Conservation (phyloP, 2,888 invertebrate genomes). For the Epirrhoe alternata region DNA sequence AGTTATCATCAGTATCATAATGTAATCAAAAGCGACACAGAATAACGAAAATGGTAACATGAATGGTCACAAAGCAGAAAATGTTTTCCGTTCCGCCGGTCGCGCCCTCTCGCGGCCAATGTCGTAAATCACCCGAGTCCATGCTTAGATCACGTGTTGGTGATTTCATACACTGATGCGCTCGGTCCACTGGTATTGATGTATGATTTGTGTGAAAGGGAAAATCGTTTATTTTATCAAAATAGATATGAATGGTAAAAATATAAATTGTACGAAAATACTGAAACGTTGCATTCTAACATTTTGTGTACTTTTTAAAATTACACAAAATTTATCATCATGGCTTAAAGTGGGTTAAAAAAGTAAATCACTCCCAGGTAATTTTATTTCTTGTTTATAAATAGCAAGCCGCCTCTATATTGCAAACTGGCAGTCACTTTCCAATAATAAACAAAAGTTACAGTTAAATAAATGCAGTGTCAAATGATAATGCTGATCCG, state of each 20-base stretch:
- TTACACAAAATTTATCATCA: no score
- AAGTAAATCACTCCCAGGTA: no score
- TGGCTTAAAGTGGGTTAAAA: no score
- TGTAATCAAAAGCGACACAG: neutral
- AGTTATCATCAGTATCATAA: no score
- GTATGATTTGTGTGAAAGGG: constrained; percentile 14
- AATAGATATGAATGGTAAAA: neutral
- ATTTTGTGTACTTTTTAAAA: no score
- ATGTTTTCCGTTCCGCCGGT: constrained; percentile 24
- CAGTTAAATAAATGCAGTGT: constrained; percentile 83
- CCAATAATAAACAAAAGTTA: constrained; percentile 39
- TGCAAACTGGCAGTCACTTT: constrained; percentile 1
- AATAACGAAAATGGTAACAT: constrained; percentile 1
- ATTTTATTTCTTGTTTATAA: no score
- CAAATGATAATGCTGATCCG: constrained; percentile 84
- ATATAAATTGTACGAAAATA: no score
- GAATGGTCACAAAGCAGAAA: constrained; percentile 24
- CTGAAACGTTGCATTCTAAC: no score
- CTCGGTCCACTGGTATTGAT: constrained; percentile 13
- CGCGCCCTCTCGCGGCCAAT: constrained; percentile 31
- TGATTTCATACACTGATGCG: constrained; percentile 34
- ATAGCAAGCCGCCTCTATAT: no score
- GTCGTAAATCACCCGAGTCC: constrained; percentile 29
- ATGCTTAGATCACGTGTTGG: constrained; percentile 29
- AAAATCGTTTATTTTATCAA: neutral